A percentile compares a stretch with the other conserved stretches of the same genome.
These are phyloP conservation scores for Hypena proboscidalis DNA, from an alignment of 2,888 invertebrate species.

Conservation along the genomic window DNA sequence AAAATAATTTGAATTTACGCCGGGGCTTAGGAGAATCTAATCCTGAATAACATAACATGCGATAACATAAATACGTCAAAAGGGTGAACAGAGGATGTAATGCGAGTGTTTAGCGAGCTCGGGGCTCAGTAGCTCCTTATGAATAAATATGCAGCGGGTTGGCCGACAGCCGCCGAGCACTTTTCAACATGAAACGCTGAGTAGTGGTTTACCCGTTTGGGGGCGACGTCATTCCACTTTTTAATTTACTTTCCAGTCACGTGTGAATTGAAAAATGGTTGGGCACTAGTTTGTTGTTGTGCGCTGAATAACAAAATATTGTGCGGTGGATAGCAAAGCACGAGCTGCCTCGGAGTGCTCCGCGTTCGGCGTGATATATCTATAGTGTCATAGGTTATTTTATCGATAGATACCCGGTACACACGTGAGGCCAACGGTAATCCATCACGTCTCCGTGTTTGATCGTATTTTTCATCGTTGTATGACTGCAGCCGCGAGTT, in stretches of 20 bases:
- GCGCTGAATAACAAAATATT: constrained; percentile 64
- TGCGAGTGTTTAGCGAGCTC: constrained; percentile 58
- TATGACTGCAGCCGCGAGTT: constrained; percentile 29
- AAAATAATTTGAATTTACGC: constrained; percentile 49
- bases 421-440: constrained; percentile 34
- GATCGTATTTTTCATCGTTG: constrained; percentile 34
- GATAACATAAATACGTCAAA: constrained; percentile 58
- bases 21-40: constrained; percentile 39
- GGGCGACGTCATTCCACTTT: constrained; percentile 46
- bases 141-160: constrained; percentile 58
- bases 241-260: constrained; percentile 62
- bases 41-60: constrained; percentile 51
- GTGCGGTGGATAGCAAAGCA: constrained; percentile 20
- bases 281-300: constrained; percentile 58
- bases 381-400: constrained; percentile 45
- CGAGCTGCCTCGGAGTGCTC: constrained; percentile 10
- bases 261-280: constrained; percentile 72
- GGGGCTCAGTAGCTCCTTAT: constrained; percentile 50
- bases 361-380: constrained; percentile 21
- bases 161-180: constrained; percentile 33
- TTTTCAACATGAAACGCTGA: constrained; percentile 44
- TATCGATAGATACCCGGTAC: constrained; percentile 28
- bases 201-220: constrained; percentile 34
- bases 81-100: constrained; percentile 56
- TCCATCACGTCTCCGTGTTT: constrained; percentile 42